Evolutionary conservation across 2,888 invertebrate species (phyloP).

Genomic region (Selenia dentaria): DNA sequence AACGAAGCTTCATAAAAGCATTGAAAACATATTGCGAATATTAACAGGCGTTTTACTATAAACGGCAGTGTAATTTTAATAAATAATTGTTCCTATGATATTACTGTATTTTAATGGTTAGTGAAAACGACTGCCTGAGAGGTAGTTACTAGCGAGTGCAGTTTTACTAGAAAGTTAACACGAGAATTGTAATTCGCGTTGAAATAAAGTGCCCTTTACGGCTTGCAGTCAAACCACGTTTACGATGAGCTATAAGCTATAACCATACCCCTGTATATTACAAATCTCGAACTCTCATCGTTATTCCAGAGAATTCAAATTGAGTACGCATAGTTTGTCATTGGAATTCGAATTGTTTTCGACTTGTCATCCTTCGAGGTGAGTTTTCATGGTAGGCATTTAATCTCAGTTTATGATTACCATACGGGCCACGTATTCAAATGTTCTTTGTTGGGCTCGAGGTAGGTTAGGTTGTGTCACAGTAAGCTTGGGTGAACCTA

Average conservation of each 20-base stretch:
- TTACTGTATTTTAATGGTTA: slow-evolving; percentile 6
- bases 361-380: slow-evolving; percentile 43
- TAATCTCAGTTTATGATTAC: slow-evolving; percentile 52
- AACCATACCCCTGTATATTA: slow-evolving; percentile 44
- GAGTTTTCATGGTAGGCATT: slow-evolving; percentile 50
- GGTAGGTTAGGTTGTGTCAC: slow-evolving; percentile 46
- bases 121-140: slow-evolving; percentile 10
- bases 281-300: slow-evolving; percentile 39
- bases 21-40: background rate
- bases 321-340: slow-evolving; percentile 33
- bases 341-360: slow-evolving; percentile 53
- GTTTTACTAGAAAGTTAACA: slow-evolving; percentile 20
- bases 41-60: background rate
- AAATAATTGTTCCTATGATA: slow-evolving; percentile 8
- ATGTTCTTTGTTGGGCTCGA: slow-evolving; percentile 35
- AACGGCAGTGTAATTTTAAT: background rate
- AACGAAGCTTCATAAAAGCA: slow-evolving; percentile 4
- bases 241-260: slow-evolving; percentile 43
- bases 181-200: slow-evolving; percentile 23
- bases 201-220: slow-evolving; percentile 35
- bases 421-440: slow-evolving; percentile 44
- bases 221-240: slow-evolving; percentile 34
- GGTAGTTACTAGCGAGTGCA: slow-evolving; percentile 13
- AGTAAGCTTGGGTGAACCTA: slow-evolving; percentile 31
- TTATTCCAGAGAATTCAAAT: slow-evolving; percentile 49